Conservation (phyloP, 2,888 invertebrate species). For the Cistogaster globosa region DNA sequence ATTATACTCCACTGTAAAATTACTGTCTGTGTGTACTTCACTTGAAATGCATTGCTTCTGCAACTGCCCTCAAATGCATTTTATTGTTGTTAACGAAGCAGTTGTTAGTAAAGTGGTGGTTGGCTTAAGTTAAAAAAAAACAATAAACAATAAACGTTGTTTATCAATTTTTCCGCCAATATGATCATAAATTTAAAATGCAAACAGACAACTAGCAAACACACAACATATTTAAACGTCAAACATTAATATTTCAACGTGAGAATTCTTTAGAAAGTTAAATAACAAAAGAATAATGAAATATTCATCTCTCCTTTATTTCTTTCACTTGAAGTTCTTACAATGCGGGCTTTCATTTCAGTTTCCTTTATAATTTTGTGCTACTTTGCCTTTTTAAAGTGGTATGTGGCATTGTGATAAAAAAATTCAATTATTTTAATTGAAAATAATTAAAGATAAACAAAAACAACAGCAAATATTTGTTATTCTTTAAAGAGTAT, state of each 20-base stretch:
- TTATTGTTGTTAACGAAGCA: constrained; percentile 17
- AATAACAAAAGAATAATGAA: neutral
- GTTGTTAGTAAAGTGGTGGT: constrained; percentile 6
- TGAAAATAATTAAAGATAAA: constrained; percentile 59
- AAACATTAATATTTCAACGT: constrained; percentile 34
- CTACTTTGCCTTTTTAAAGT: neutral
- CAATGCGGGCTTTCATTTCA: constrained; percentile 42
- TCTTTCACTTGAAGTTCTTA: constrained; percentile 13
- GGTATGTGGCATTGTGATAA: constrained; percentile 11
- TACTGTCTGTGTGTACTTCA: neutral
- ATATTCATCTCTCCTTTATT: neutral
- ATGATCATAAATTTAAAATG: constrained; percentile 25
- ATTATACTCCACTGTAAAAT: neutral
- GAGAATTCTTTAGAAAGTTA: constrained; percentile 40
- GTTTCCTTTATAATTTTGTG: neutral
- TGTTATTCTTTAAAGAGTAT: neutral
- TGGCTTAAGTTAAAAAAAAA: constrained; percentile 13
- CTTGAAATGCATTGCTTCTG: too few relatives aligned
- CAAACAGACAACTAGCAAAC: neutral
- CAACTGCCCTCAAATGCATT: constrained; percentile 20
- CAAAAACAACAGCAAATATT: constrained; percentile 40
- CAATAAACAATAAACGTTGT: constrained; percentile 38
- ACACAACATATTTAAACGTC: constrained; percentile 11
- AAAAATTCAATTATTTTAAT: constrained; percentile 57
- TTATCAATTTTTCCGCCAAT: constrained; percentile 52